A percentile compares a stretch with the other conserved stretches of the same genome.
Evolutionary conservation across 2,797 vertebrate species (phyloP).

Genomic region (Triplophysa bombifrons): DNA sequence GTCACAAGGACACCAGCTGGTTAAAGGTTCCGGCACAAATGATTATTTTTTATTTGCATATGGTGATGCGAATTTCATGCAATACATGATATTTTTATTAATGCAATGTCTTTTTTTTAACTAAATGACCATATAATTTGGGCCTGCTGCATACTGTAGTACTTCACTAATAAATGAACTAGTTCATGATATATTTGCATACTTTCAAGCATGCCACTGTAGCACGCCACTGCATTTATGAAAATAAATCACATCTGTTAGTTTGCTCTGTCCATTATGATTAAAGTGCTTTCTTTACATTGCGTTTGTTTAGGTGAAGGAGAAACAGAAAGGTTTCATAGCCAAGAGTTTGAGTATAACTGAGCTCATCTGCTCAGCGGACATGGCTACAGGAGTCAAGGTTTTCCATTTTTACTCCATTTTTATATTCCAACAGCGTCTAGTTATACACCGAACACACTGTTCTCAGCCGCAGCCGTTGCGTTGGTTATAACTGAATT

Average conservation of each 20-base stretch:
- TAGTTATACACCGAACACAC: too few relatives aligned
- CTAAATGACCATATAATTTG: too few relatives aligned
- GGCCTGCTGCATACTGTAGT: not conserved
- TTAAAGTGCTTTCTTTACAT: constrained; percentile 3
- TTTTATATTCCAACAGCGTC: not conserved
- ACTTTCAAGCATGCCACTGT: not conserved
- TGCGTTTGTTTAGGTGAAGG: constrained; percentile 63
- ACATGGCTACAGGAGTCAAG: constrained; percentile 70
- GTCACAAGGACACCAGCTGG: too few relatives aligned
- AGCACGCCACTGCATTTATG: not conserved
- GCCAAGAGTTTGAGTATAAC: constrained; percentile 62
- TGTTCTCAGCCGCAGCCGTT: not conserved
- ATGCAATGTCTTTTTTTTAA: too few relatives aligned
- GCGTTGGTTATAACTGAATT: not conserved
- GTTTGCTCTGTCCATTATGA: not conserved
- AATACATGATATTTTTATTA: too few relatives aligned
- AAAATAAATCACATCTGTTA: not conserved
- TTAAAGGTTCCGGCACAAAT: too few relatives aligned
- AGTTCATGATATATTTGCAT: not conserved
- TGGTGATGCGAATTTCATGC: too few relatives aligned
- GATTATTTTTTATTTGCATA: too few relatives aligned
- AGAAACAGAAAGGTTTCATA: constrained; percentile 63
- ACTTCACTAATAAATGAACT: not conserved
- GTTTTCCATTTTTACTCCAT: constrained; percentile 45
- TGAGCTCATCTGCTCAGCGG: constrained; percentile 67